Evolutionary conservation across 2,888 invertebrate species (phyloP), one percentile per base, ranked within the genome.

Genomic region (Pimpla rufipes): DNA sequence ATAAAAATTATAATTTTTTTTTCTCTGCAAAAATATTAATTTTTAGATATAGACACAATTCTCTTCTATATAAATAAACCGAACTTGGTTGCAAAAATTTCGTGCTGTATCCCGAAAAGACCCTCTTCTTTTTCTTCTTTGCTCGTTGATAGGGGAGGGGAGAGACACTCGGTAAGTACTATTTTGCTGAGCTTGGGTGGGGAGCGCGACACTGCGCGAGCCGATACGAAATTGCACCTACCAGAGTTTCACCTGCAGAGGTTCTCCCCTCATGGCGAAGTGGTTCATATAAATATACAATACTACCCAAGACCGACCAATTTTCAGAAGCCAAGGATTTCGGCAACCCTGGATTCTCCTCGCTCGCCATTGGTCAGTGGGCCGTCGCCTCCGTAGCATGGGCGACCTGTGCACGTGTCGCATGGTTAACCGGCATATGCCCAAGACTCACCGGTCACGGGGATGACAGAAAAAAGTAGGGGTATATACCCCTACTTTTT

Each of bases 401-500:
- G 55, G 13, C 23, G 11, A 23, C 23, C 1, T 3, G 23, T 23
- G 21, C 4, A 7, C 10, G 18, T 52, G 8, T 13, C 13, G 0
- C 23, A 55, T n/a, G 55, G 55, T 2, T 5, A 11, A 23, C 21
- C 52, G 8, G 52, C 11, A 2, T n/a, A n/a, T n/a, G n/a, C n/a
- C n/a, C n/a, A n/a, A n/a, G n/a, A n/a, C n/a, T n/a, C n/a, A n/a
- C n/a, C n/a, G n/a, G n/a, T n/a, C n/a, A n/a, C n/a, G n/a, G n/a
- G n/a, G n/a, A n/a, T n/a, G n/a, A n/a, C n/a, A n/a, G n/a, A n/a
- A n/a, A n/a, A n/a, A n/a, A n/a, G n/a, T n/a, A n/a, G n/a, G n/a
- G n/a, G n/a, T n/a, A n/a, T n/a, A n/a, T 52, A 55, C n/a, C 23
- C 55, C 55, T 55, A 13, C 55, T 55, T 21, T 23, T 10, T 21